Evolutionary conservation across 2,888 invertebrate species (phyloP).

Genomic region (Drosophila picticornis): DNA sequence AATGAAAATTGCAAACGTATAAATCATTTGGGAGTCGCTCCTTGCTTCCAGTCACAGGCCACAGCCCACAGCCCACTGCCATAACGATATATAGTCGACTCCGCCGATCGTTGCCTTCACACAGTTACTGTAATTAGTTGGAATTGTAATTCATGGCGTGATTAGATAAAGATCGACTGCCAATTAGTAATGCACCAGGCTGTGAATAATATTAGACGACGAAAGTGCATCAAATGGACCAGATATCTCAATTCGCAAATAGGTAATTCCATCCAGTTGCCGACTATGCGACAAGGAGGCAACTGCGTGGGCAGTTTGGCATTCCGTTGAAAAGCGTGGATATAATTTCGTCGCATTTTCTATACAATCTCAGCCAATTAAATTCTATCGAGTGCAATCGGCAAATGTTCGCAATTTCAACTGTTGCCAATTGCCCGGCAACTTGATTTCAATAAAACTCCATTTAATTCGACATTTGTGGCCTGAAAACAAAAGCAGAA

Average conservation of each 20-base stretch:
- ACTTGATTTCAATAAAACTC: constrained; percentile 80
- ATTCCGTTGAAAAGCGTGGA: not conserved
- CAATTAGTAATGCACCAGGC: constrained; percentile 77
- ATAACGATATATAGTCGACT: constrained; percentile 28
- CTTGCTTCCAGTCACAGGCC: constrained; percentile 13
- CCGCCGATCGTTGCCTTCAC: constrained; percentile 22
- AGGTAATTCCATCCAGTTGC: not conserved
- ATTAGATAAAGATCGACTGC: constrained; percentile 81
- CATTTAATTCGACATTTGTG: constrained; percentile 83
- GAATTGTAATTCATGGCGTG: constrained; percentile 80
- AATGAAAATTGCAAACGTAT: constrained; percentile 79
- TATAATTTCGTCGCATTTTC: constrained; percentile 11
- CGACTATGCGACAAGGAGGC: constrained; percentile 2
- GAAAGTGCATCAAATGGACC: constrained; percentile 46
- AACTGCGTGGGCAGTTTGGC: not conserved
- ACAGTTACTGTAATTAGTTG: constrained; percentile 75
- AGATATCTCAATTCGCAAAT: constrained; percentile 59
- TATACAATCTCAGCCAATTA: constrained; percentile 58
- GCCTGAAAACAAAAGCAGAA: constrained; percentile 57
- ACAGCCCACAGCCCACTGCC: constrained; percentile 23
- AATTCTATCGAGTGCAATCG: constrained; percentile 58
- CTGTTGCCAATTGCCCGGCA: constrained; percentile 54
- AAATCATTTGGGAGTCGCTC: constrained; percentile 68
- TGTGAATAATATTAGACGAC: constrained; percentile 74
- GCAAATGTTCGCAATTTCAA: constrained; percentile 31